A percentile compares a stretch with the other conserved stretches of the same genome.
These are phyloP conservation scores for Ammospiza caudacuta DNA, from an alignment of 2,113 vertebrate species.

Conservation along the genomic window DNA sequence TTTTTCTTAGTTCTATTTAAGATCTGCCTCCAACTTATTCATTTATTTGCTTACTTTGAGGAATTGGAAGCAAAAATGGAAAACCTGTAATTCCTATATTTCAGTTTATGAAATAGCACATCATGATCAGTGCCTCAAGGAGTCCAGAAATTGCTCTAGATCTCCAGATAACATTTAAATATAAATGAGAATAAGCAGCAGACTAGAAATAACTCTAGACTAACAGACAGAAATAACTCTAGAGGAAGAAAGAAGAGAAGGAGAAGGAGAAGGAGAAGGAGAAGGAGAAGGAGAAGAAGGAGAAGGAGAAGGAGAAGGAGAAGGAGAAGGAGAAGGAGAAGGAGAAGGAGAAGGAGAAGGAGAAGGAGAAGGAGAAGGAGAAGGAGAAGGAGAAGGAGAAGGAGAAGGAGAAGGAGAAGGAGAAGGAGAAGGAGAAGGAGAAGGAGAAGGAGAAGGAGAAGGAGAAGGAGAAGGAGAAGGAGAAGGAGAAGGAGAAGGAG, in stretches of 20 bases:
- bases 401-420: too few relatives aligned
- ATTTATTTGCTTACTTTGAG: conserved; percentile 29
- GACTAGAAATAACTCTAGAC: not conserved
- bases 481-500: too few relatives aligned
- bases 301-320: not conserved
- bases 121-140: not conserved
- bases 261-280: not conserved
- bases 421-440: too few relatives aligned
- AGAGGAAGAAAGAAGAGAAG: not conserved
- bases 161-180: not conserved
- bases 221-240: not conserved
- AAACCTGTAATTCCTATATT: not conserved
- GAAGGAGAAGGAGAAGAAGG: not conserved
- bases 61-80: not conserved
- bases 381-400: not conserved
- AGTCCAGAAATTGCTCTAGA: not conserved
- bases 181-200: not conserved
- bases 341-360: too few relatives aligned
- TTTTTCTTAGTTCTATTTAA: not conserved
- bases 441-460: too few relatives aligned
- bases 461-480: too few relatives aligned
- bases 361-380: not conserved
- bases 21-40: not conserved
- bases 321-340: too few relatives aligned
- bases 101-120: not conserved